These are phyloP conservation scores for Lates calcarifer DNA, from an alignment of 2,113 vertebrate species.

Conservation along the genomic window DNA sequence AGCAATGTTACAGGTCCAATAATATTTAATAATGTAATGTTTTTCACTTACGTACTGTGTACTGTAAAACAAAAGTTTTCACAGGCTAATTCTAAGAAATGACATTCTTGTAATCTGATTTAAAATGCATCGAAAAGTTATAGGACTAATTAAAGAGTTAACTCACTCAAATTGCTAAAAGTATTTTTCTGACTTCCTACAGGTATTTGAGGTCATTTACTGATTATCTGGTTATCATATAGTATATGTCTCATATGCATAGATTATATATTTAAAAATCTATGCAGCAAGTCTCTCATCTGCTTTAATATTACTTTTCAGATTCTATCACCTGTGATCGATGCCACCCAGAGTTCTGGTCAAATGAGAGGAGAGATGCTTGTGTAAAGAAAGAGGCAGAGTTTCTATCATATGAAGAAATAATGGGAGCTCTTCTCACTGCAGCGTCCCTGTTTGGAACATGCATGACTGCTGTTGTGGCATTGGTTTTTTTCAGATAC, in stretches of 20 bases:
- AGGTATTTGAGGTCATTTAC: too few relatives aligned
- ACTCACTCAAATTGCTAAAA: too few relatives aligned
- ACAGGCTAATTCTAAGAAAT: too few relatives aligned
- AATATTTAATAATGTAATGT: neutral
- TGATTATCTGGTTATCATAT: too few relatives aligned
- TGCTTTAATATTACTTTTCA: constrained; percentile 44
- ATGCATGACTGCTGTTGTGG: constrained; percentile 64
- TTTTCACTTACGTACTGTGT: neutral
- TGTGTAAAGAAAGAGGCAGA: constrained; percentile 75
- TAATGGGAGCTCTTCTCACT: constrained; percentile 77
- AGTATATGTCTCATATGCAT: too few relatives aligned
- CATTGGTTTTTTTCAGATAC: constrained; percentile 74
- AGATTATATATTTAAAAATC: too few relatives aligned
- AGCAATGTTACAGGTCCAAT: constrained; percentile 76
- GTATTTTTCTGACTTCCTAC: too few relatives aligned
- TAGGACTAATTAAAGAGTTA: too few relatives aligned
- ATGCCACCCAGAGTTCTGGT: constrained; percentile 78
- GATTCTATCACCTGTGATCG: constrained; percentile 76
- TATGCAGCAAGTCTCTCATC: neutral
- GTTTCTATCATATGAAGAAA: constrained; percentile 75
- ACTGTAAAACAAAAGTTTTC: too few relatives aligned
- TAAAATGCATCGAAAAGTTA: too few relatives aligned
- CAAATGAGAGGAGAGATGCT: constrained; percentile 70
- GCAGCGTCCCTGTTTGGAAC: constrained; percentile 71
- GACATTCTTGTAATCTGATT: too few relatives aligned